These are phyloP conservation scores for Nannospalax galili DNA, from an alignment of 2,113 vertebrate species.

Conservation along the genomic window DNA sequence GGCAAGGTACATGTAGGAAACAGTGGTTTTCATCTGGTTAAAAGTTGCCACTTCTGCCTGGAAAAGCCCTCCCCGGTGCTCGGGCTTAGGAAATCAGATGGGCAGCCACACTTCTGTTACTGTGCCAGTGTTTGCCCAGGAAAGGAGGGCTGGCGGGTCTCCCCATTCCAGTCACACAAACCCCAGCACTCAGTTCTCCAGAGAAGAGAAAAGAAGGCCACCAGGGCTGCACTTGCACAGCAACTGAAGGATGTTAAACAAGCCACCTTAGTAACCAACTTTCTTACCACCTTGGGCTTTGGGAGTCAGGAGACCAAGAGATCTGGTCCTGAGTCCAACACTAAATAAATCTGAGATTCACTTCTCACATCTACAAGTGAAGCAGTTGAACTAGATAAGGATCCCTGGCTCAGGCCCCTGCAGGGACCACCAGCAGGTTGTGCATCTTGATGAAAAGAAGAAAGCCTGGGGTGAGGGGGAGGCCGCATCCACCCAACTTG, in stretches of 20 bases:
- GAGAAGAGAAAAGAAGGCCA: not conserved
- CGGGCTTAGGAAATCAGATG: not conserved
- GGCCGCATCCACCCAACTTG: rapidly evolving
- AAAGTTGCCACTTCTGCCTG: not conserved
- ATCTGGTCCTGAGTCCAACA: not conserved
- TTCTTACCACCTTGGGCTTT: not conserved
- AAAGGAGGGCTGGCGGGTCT: rapidly evolving
- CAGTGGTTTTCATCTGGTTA: not conserved
- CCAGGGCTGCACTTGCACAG: not conserved
- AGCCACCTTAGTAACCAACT: not conserved
- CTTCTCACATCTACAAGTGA: not conserved
- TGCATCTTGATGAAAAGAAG: not conserved
- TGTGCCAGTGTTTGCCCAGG: not conserved
- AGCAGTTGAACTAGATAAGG: not conserved
- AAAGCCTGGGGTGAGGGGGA: not conserved
- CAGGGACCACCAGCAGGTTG: not conserved
- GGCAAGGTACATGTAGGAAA: not conserved
- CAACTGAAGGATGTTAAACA: not conserved
- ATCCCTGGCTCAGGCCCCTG: not conserved
- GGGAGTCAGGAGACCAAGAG: not conserved
- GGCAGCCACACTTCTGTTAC: not conserved
- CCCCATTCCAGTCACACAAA: not conserved
- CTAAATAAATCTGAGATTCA: not conserved
- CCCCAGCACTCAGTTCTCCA: not conserved
- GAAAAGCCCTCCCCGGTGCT: not conserved